Evolutionary conservation across 2,113 vertebrate genomes (phyloP), one percentile per base, ranked within the genome.

Genomic region (Pipa parva): DNA sequence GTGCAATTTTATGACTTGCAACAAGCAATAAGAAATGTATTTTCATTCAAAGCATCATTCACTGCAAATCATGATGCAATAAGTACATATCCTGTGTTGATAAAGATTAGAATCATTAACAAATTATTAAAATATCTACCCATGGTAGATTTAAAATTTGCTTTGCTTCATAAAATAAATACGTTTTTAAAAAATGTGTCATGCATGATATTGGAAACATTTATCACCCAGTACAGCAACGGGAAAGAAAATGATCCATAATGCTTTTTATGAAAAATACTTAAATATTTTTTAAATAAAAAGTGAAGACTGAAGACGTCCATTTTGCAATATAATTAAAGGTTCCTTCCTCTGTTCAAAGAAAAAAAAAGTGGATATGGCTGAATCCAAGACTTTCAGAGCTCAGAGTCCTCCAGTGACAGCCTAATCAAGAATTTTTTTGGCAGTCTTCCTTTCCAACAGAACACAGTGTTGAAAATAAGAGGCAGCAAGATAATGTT

Each of bases 391-490:
- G 79, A 81, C 75, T 15, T 25, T 77, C 81, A 81, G 80, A 79
- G 79, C 80, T 83, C 79, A 81, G 86, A 81, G 77, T 78, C 86
- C 82, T 83, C 85, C 83, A n/a, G 84, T 82, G 82, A 87, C 75
- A 75, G 76, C 85, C 83, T 81, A 17, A 79, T 82, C 80, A 78
- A 73, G 63, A 76, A 78, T 82, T 86, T n/a, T n/a, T n/a, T 89
- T 89, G 88, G 87, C 89, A 89, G 88, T 87, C 85, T 89, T 90
- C 88, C 88, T 88, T 86, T 60, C 71, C 76, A 86, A 86, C 79
- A 88, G 88, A 85, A 95, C 95, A 98, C 95, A 99, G 94, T 90
- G 89, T 87, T 90, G 83, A 86, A 75, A 83, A 74, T 82, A 80
- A 77, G 88, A 89, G 89, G 86, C 88, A 89, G 85, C 80, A 57